Percentiles rank a stretch among this genome's conserved stretches.
Conservation (phyloP, 2,113 vertebrate genomes). For the Equus przewalskii region DNA sequence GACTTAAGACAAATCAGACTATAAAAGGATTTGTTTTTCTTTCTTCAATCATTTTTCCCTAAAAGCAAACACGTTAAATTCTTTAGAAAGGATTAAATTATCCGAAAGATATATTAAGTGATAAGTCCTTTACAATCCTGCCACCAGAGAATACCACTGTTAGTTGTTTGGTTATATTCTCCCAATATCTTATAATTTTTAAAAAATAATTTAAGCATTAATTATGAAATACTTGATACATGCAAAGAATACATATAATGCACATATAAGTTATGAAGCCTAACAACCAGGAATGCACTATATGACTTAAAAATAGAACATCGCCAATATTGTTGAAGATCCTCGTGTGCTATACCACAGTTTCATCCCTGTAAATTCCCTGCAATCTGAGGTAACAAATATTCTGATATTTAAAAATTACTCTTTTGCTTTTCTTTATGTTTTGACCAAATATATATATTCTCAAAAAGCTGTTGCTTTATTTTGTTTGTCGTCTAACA, state of each 20-base stretch:
- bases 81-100: slow-evolving; percentile 33
- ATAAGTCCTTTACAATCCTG: not conserved
- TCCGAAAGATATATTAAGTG: not conserved
- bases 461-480: not conserved
- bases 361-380: not conserved
- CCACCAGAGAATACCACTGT: not conserved
- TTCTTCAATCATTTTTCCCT: not conserved
- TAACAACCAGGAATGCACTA: not conserved
- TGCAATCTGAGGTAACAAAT: not conserved
- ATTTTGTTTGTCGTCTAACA: slow-evolving; percentile 4
- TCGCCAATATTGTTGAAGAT: not conserved
- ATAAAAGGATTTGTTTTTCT: slow-evolving; percentile 9
- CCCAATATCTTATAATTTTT: not conserved
- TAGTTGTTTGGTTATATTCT: not conserved
- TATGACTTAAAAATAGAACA: not conserved
- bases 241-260: not conserved
- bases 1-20: not conserved
- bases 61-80: not conserved
- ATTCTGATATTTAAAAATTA: not conserved
- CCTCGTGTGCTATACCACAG: not conserved
- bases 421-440: not conserved
- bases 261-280: not conserved
- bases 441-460: not conserved
- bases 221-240: not conserved
- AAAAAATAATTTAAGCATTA: not conserved